A percentile compares a stretch with the other conserved stretches of the same genome.
Conservation (phyloP, 2,888 invertebrate genomes). For the Galerucella pusilla region DNA sequence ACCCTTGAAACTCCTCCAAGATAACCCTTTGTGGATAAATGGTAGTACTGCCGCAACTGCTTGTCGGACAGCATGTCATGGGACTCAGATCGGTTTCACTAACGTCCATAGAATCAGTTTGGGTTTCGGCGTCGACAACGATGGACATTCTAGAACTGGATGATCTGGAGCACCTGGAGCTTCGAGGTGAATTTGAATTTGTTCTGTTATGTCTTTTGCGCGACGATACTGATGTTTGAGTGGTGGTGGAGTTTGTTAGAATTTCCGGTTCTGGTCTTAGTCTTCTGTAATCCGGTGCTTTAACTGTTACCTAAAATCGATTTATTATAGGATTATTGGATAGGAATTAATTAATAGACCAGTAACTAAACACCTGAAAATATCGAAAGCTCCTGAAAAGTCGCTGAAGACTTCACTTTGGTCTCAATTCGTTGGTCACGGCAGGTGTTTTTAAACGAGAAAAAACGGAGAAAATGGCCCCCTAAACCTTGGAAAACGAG, state of each 20-base stretch:
- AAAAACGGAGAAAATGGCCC: too few relatives aligned
- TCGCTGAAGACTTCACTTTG: too few relatives aligned
- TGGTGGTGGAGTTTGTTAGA: conserved; percentile 62
- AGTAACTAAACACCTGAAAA: too few relatives aligned
- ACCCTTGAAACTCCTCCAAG: conserved; percentile 57
- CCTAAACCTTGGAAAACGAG: too few relatives aligned
- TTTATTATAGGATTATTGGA: background rate
- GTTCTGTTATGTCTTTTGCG: conserved; percentile 72
- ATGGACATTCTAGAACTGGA: conserved; percentile 59
- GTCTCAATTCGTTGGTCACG: too few relatives aligned
- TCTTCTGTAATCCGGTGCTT: conserved; percentile 72
- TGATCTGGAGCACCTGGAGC: conserved; percentile 57
- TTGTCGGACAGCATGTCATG: conserved; percentile 60
- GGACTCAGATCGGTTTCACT: conserved; percentile 72
- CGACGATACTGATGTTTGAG: conserved; percentile 61
- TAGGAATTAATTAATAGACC: too few relatives aligned
- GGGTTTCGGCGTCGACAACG: conserved; percentile 73
- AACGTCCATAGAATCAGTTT: conserved; percentile 74
- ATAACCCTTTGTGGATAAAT: conserved; percentile 61
- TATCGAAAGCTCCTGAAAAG: too few relatives aligned
- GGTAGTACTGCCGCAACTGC: conserved; percentile 45
- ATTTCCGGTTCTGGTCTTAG: conserved; percentile 70
- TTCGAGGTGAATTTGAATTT: conserved; percentile 69
- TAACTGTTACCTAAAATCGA: conserved; percentile 66
- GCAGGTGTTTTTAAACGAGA: too few relatives aligned